phyloP scores from a whole-genome alignment of 2,888 invertebrate species.

The Drosophila mimetica region DNA sequence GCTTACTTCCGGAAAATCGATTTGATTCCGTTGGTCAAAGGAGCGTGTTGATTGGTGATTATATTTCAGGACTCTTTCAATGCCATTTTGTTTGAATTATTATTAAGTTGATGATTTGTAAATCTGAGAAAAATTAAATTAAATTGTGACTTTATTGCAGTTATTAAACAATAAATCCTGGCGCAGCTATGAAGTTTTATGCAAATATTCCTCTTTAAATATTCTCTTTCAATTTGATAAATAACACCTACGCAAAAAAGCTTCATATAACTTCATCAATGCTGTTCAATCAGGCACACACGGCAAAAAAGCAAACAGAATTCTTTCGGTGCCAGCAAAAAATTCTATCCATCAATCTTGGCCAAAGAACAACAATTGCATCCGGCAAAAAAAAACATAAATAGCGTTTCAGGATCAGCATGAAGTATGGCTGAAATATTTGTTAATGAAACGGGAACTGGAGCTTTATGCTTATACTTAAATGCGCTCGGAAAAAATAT shows the following conservation, averaged over 20 bases:
- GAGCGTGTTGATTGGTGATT: neutral
- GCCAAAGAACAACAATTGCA: constrained; percentile 29
- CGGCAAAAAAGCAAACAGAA: constrained; percentile 20
- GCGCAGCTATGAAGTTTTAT: neutral
- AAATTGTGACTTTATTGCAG: too few relatives aligned
- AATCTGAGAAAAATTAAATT: too few relatives aligned
- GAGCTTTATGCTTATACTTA: constrained; percentile 2
- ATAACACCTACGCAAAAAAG: constrained; percentile 12
- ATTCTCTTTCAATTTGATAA: constrained; percentile 9
- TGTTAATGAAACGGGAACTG: constrained; percentile 21
- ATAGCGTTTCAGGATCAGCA: constrained; percentile 17
- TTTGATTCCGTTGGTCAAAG: constrained; percentile 11
- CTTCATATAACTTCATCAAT: constrained; percentile 37
- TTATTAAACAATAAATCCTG: neutral
- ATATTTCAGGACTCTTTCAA: constrained; percentile 1
- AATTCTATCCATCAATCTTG: constrained; percentile 41
- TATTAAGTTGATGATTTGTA: neutral
- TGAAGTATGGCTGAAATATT: constrained; percentile 26
- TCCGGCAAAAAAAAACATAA: constrained; percentile 5
- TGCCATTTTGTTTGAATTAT: neutral
- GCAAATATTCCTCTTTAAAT: constrained; percentile 12
- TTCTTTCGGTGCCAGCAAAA: constrained; percentile 13
- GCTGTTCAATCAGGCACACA: constrained; percentile 44
- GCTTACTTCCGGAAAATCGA: constrained; percentile 26
- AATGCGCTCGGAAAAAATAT: neutral